Evolutionary conservation across 1,140 invertebrate genomes (phyloP).

Genomic region (Zaprionus taronus): DNA sequence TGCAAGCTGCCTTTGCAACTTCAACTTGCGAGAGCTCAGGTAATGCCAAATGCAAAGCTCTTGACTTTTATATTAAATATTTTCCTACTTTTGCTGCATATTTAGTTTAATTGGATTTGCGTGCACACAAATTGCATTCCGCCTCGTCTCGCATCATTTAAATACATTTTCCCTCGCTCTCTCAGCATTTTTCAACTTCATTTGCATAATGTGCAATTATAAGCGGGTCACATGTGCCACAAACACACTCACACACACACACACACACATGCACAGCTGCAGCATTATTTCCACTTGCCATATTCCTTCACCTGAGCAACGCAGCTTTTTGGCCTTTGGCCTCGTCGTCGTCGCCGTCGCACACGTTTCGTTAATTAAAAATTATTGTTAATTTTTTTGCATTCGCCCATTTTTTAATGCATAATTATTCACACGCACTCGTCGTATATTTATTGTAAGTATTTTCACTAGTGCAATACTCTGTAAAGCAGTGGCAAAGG

Average conservation of each 20-base stretch:
- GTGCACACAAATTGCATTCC: constrained; percentile 35
- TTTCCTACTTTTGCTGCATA: constrained; percentile 44
- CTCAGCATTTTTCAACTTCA: constrained; percentile 21
- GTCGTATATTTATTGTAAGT: constrained; percentile 65
- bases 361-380: constrained; percentile 74
- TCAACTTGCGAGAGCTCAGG: constrained; percentile 19
- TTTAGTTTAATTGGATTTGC: constrained; percentile 69
- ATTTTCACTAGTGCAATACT: constrained; percentile 17
- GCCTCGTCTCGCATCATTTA: constrained; percentile 21
- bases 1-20: constrained; percentile 19
- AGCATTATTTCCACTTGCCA: constrained; percentile 26
- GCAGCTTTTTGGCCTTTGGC: constrained; percentile 16
- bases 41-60: constrained; percentile 43
- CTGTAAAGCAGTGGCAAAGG: neutral
- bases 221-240: constrained; percentile 42
- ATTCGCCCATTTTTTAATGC: constrained; percentile 50
- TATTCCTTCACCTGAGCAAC: constrained; percentile 45
- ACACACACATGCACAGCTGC: neutral
- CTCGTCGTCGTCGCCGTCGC: neutral
- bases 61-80: constrained; percentile 54
- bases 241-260: constrained; percentile 8
- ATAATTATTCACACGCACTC: constrained; percentile 69
- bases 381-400: constrained; percentile 69
- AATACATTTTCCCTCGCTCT: constrained; percentile 12
- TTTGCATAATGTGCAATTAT: constrained; percentile 77